Evolutionary conservation across 2,113 vertebrate species (phyloP).

Genomic region (Martes martes): DNA sequence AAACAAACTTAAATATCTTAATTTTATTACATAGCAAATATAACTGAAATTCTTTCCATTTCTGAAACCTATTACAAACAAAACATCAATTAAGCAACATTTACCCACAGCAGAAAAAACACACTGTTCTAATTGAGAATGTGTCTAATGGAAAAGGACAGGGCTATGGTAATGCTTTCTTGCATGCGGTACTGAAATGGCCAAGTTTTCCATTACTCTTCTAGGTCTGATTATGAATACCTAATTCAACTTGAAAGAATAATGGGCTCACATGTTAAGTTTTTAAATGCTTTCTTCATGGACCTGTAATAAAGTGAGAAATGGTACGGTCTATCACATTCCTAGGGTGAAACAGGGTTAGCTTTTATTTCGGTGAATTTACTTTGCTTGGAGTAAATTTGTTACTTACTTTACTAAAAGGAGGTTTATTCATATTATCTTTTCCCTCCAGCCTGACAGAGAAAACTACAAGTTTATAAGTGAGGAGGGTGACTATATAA

Average conservation of each 20-base stretch:
- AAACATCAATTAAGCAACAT: constrained; percentile 62
- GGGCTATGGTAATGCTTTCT: constrained; percentile 58
- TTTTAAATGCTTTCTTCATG: constrained; percentile 68
- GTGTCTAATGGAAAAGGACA: constrained; percentile 24
- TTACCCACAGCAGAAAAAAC: constrained; percentile 41
- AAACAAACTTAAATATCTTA: constrained; percentile 53
- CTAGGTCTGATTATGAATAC: constrained; percentile 63
- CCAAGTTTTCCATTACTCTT: constrained; percentile 49
- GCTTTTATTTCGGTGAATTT: constrained; percentile 50
- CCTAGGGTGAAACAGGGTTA: constrained; percentile 48
- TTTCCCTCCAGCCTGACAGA: constrained; percentile 25
- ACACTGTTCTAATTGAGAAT: constrained; percentile 40
- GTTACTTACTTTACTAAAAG: neutral
- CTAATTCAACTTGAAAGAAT: constrained; percentile 74
- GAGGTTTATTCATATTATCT: neutral
- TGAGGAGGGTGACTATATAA: neutral
- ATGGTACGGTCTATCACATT: constrained; percentile 49
- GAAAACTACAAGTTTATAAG: neutral
- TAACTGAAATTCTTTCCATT: constrained; percentile 62
- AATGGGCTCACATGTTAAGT: constrained; percentile 39
- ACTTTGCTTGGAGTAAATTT: constrained; percentile 60
- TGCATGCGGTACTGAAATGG: constrained; percentile 49
- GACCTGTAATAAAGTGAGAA: constrained; percentile 59
- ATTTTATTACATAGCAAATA: constrained; percentile 52
- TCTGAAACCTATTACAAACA: constrained; percentile 52